phyloP scores from a whole-genome alignment of 1,140 invertebrate genomes.

The Colletes gigas region DNA sequence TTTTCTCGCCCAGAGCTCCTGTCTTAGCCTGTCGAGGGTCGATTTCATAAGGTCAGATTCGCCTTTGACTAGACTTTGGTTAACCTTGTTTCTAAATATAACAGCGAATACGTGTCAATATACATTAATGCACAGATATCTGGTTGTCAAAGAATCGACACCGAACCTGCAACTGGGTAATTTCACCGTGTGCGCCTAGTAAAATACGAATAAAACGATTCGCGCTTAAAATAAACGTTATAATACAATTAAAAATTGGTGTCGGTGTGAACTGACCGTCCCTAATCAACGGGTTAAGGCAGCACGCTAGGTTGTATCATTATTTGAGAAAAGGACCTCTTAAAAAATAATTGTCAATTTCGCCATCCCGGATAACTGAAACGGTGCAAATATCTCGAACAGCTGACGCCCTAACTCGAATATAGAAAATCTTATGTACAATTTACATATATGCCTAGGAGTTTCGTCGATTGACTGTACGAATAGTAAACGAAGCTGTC shows the following conservation, averaged over 20 bases:
- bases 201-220: too few relatives aligned
- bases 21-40: constrained; percentile 28
- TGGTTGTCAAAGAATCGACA: not conserved
- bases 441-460: constrained; percentile 36
- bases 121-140: constrained; percentile 19
- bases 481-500: constrained; percentile 28
- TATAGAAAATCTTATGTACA: constrained; percentile 61
- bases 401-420: constrained; percentile 16
- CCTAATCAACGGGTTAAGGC: too few relatives aligned
- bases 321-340: too few relatives aligned
- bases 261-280: too few relatives aligned
- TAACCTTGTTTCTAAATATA: constrained; percentile 42
- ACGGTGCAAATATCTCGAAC: not conserved
- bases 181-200: too few relatives aligned
- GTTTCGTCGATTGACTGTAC: constrained; percentile 39
- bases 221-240: too few relatives aligned
- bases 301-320: too few relatives aligned
- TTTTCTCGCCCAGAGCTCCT: not conserved
- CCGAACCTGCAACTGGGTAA: not conserved
- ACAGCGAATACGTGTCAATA: constrained; percentile 4
- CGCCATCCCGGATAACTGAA: not conserved
- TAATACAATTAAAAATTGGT: too few relatives aligned
- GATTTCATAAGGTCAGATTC: constrained; percentile 42
- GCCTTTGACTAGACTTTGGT: constrained; percentile 37
- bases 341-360: not conserved